Base-by-base conservation (phyloP, 2,888 invertebrate species). In the Endotricha flammealis region DNA sequence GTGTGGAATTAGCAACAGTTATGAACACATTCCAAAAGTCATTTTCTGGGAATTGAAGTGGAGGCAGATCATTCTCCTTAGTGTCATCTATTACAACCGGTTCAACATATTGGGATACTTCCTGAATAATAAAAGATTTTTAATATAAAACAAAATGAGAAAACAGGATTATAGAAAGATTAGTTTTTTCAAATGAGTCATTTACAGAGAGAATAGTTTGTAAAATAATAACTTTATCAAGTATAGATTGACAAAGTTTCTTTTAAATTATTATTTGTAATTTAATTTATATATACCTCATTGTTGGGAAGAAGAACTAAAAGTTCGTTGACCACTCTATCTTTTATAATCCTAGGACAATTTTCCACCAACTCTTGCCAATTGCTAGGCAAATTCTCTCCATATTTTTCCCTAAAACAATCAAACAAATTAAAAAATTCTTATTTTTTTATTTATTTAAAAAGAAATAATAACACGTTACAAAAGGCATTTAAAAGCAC, bases 321-420 rank as follows among this genome's bases (percentile, higher is more conserved):
- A n/a, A 77, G 71, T 40, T 87, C 81, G 53, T 88, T 86, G 4
- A 80, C 82, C 14, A 87, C 81, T 49, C 81, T 69, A 48, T 91
- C 90, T 39, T 88, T 82, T 29, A 74, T 72, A 39, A 91, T 88
- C 29, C 73, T 78, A 0, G 89, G 82, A 55, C 89, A 88, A 39
- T 85, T 79, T 53, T 91, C 88, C 12, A 91, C 73, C 30, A 91
- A 64, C 35, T 89, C 85, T 56, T 90, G 78, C 92, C 95, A 93
- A 63, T 92, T 89, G 7, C 76, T 77, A 0, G 95, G 94, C 31
- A 95, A 72, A 35, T 88, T 88, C 64, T 93, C 92, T 1, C 87
- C 75, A 54, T 89, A 92, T 41, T 88, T 88, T 41, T 90, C 82
- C 38, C 88, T 88, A 54, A 89, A 82, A 29, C 9, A 32, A 32